A percentile compares a stretch with the other conserved stretches of the same genome.
These are phyloP conservation scores for Sinocyclocheilus anshuiensis DNA, from an alignment of 2,113 vertebrate genomes.

Conservation along the genomic window DNA sequence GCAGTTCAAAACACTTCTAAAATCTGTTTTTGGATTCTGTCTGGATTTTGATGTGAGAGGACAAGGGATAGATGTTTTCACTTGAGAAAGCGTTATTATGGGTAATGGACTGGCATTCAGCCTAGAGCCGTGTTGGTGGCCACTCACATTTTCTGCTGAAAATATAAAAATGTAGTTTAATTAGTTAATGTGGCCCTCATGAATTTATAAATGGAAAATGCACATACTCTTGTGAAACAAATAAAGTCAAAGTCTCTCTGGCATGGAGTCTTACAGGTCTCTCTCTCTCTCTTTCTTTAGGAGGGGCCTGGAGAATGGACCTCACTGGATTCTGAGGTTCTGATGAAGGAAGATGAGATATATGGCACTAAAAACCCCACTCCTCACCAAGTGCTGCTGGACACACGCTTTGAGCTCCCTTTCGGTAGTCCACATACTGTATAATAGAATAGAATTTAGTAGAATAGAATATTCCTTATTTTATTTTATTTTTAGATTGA, in stretches of 20 bases:
- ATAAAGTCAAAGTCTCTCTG: background rate
- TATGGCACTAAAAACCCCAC: constrained; percentile 94
- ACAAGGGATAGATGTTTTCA: too few species aligned
- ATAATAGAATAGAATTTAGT: too few species aligned
- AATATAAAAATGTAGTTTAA: background rate
- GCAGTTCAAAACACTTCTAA: too few species aligned
- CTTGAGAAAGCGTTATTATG: too few species aligned
- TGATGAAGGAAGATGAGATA: constrained; percentile 93
- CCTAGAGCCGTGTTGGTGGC: too few species aligned
- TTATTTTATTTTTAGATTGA: background rate
- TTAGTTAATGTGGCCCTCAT: background rate
- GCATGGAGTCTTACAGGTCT: background rate
- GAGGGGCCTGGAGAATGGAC: constrained; percentile 94
- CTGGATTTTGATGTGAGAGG: too few species aligned
- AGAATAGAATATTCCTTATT: too few species aligned
- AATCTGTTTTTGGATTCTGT: too few species aligned
- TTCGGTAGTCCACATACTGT: constrained; percentile 77
- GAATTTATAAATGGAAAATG: too few species aligned
- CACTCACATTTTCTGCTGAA: background rate
- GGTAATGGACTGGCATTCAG: too few species aligned
- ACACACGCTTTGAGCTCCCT: constrained; percentile 92
- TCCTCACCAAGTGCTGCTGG: constrained; percentile 91
- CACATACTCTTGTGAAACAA: background rate
- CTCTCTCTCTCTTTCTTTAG: constrained; percentile 64
- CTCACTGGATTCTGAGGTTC: constrained; percentile 87